These are phyloP conservation scores for Platichthys flesus DNA, from an alignment of 2,113 vertebrate genomes.

Conservation along the genomic window DNA sequence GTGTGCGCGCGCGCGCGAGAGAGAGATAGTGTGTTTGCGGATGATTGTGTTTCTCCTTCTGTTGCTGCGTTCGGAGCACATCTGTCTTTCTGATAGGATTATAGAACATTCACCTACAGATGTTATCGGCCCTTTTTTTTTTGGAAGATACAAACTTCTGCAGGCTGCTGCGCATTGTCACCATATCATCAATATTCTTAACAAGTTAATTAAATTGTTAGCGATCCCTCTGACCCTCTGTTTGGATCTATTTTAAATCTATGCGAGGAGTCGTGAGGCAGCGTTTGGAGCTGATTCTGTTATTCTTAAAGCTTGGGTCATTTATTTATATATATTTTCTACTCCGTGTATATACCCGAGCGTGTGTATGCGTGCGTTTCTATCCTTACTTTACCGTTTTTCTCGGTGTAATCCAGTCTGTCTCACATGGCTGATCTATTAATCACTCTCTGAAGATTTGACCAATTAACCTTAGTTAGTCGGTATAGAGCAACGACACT, in stretches of 20 bases:
- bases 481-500: conserved; percentile 25
- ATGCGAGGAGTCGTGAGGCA: conserved; percentile 3
- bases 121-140: conserved; percentile 63
- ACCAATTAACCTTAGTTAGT: conserved; percentile 54
- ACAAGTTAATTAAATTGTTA: conserved; percentile 60
- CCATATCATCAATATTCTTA: conserved; percentile 65
- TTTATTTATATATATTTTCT: conserved; percentile 1
- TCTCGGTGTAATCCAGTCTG: background rate
- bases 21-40: conserved; percentile 9
- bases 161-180: conserved; percentile 64
- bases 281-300: conserved; percentile 23
- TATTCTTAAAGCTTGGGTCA: conserved; percentile 2
- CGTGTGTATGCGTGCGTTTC: background rate
- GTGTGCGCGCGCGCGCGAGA: background rate
- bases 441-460: conserved; percentile 52
- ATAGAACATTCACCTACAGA: conserved; percentile 71
- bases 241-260: conserved; percentile 44
- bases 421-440: conserved; percentile 26
- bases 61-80: conserved; percentile 60
- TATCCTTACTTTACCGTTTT: conserved; percentile 6
- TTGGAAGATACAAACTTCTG: conserved; percentile 53
- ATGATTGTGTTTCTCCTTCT: conserved; percentile 41
- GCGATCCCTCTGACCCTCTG: conserved; percentile 20
- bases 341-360: background rate
- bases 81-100: conserved; percentile 79